Evolutionary conservation across 2,888 invertebrate genomes (phyloP).

Genomic region (Callinectes sapidus): DNA sequence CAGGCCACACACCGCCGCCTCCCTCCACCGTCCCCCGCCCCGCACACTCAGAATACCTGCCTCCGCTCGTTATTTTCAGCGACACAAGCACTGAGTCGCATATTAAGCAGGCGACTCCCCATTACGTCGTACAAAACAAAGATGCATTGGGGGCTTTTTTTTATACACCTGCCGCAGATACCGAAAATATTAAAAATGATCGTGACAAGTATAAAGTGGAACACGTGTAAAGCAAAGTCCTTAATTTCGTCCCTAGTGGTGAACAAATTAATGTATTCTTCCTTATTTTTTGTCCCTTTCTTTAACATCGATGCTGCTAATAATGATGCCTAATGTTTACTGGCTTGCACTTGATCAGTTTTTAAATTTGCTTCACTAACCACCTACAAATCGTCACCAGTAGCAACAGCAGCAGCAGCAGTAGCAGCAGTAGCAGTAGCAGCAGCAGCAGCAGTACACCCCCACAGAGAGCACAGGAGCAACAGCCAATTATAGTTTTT

Average conservation of each 20-base stretch:
- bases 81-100: background rate
- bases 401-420: background rate
- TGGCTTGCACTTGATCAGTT: background rate
- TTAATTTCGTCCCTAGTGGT: background rate
- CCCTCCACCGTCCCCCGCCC: background rate
- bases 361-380: background rate
- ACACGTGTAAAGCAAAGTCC: background rate
- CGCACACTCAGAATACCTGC: slow-evolving; percentile 11
- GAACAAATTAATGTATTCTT: background rate
- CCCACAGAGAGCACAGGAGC: background rate
- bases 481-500: background rate
- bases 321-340: background rate
- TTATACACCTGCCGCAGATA: background rate
- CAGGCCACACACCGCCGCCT: slow-evolving; percentile 11
- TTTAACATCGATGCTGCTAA: no score
- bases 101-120: slow-evolving; percentile 12
- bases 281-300: background rate
- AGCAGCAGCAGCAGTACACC: background rate
- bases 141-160: background rate
- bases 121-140: slow-evolving; percentile 10
- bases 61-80: slow-evolving; percentile 14
- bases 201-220: background rate
- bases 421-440: background rate
- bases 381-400: no score
- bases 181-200: background rate